phyloP scores from a whole-genome alignment of 1,140 invertebrate genomes.

The Brachionus rotundiformis region DNA sequence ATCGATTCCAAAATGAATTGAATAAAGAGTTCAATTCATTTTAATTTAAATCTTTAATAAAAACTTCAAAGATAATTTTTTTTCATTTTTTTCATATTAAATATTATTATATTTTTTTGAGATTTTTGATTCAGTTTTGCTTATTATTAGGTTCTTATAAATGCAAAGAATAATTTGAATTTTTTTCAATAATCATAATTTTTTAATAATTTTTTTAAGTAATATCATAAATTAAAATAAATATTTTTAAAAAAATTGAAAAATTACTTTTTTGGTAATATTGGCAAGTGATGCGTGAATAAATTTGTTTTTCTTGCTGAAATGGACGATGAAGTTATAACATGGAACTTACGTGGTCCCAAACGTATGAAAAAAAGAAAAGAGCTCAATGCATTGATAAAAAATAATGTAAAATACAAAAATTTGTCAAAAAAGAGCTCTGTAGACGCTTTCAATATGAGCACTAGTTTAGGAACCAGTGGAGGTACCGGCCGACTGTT shows the following conservation, averaged over 20 bases:
- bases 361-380: conserved; percentile 41
- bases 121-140: background rate
- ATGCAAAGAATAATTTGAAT: background rate
- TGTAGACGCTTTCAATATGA: conserved; percentile 40
- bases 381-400: conserved; percentile 34
- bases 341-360: conserved; percentile 44
- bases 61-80: background rate
- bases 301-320: background rate
- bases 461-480: background rate
- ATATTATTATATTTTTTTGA: no score
- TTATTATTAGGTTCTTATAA: background rate
- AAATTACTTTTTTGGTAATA: background rate
- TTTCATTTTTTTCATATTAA: no score
- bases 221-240: conserved; percentile 7
- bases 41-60: no score
- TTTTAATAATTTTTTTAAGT: background rate
- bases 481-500: background rate
- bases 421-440: conserved; percentile 19
- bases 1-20: background rate
- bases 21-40: background rate
- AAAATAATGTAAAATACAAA: conserved; percentile 46
- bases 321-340: conserved; percentile 50
- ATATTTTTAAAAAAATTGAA: background rate
- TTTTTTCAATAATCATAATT: background rate
- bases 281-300: background rate